Percentiles rank a stretch among this genome's conserved stretches.
phyloP scores from a whole-genome alignment of 2,888 invertebrate species.

The Scaeva pyrastri region DNA sequence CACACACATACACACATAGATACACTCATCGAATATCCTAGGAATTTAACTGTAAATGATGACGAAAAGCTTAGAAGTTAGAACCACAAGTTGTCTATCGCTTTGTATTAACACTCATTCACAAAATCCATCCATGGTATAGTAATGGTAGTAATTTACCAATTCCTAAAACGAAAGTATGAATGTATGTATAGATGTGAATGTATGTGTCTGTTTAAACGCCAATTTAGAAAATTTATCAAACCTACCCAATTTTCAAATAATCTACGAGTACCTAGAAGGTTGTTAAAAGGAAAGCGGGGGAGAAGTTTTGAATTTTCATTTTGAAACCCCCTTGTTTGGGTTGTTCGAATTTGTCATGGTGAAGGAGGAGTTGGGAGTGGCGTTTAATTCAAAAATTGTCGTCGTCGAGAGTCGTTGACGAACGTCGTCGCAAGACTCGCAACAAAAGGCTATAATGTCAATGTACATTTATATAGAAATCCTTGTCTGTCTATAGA shows the following conservation, averaged over 20 bases:
- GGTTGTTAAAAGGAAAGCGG: too few species aligned
- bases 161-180: slow-evolving; percentile 40
- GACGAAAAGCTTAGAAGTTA: slow-evolving; percentile 23
- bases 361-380: too few species aligned
- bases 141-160: slow-evolving; percentile 46
- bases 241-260: not conserved
- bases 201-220: slow-evolving; percentile 5
- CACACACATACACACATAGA: too few species aligned
- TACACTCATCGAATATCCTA: too few species aligned
- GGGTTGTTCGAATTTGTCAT: not conserved
- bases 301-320: slow-evolving; percentile 50
- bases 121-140: not conserved
- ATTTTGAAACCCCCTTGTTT: not conserved
- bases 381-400: slow-evolving; percentile 41
- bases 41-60: not conserved
- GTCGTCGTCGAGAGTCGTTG: not conserved
- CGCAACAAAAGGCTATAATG: slow-evolving; percentile 52
- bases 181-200: not conserved
- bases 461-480: too few species aligned
- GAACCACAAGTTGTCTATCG: slow-evolving; percentile 33
- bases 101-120: slow-evolving; percentile 17
- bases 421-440: not conserved
- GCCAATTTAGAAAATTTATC: not conserved
- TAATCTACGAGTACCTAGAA: slow-evolving; percentile 41
- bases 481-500: slow-evolving; percentile 41